Evolutionary conservation across 2,888 invertebrate species (phyloP), one percentile per base, ranked within the genome.

Genomic region (Norana najaformis): DNA sequence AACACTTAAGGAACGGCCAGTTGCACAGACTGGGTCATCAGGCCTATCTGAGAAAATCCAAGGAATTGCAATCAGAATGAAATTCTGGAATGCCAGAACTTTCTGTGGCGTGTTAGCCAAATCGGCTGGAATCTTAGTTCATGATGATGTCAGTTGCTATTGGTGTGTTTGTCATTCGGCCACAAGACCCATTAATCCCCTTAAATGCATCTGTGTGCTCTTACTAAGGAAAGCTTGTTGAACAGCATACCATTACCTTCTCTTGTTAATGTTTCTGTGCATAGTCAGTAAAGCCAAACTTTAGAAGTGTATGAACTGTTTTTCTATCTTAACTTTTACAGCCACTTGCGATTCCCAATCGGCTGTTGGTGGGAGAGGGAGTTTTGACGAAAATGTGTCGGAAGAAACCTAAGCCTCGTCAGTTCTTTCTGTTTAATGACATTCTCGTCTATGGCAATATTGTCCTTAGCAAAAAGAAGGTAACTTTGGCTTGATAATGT

Each of bases 341-440:
- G 97, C 97, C 98, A 13, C 96, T 99, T 92, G 97, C 97, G 69
- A 97, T 98, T 91, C 97, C 97, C 93, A 99, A 99, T 83, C 96
- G 99, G 93, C 99, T 99, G 35, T 96, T 99, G 92, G 99, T 99
- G 90, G 99, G 99, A 38, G 99, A 99, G 95, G 99, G 99, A 90
- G 98, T 99, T 89, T 95, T 99, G 91, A 98, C 99, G 92, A 99
- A 99, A 96, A 98, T 99, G 97, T 99, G 99, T 95, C 96, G 99
- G 90, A 99, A 99, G 95, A 98, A 98, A 95, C 98, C 99, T 13
- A 99, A 99, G 95, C 97, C 98, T 20, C 96, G 99, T 37, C 99
- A 99, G 94, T 99, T 99, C 95, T 99, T 99, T 95, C 96, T 99
- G 34, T 99, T 99, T 95, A 99, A 99, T 94, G 99, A 99, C 95